A percentile compares a stretch with the other conserved stretches of the same genome.
Conservation (phyloP, 2,888 invertebrate genomes). For the Allygus modestus region DNA sequence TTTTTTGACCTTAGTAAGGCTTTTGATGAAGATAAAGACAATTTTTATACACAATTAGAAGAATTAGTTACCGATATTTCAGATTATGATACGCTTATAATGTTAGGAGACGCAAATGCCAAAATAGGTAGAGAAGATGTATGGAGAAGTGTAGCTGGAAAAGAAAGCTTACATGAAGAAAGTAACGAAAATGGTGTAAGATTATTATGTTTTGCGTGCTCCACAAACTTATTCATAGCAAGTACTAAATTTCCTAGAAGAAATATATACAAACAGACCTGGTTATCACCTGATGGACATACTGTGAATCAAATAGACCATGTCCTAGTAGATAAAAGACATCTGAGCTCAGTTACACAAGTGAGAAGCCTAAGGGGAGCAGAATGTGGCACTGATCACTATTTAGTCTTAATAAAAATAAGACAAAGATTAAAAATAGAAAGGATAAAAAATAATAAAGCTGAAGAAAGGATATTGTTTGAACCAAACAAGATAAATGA, state of each 20-base stretch:
- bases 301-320: constrained; percentile 63
- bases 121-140: constrained; percentile 67
- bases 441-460: background rate
- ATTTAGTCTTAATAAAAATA: constrained; percentile 46
- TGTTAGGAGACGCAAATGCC: constrained; percentile 68
- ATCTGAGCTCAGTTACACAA: constrained; percentile 36
- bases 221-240: background rate
- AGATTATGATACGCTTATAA: constrained; percentile 65
- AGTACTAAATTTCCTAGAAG: constrained; percentile 27
- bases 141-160: constrained; percentile 66
- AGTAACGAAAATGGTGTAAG: constrained; percentile 57
- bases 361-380: constrained; percentile 61
- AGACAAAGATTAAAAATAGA: constrained; percentile 40
- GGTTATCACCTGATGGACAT: constrained; percentile 64
- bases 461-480: constrained; percentile 11
- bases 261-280: constrained; percentile 47
- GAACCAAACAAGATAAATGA: constrained; percentile 13
- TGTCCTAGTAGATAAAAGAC: constrained; percentile 58
- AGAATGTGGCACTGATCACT: constrained; percentile 60
- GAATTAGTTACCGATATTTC: constrained; percentile 61
- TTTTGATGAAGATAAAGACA: constrained; percentile 66
- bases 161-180: constrained; percentile 63
- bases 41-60: constrained; percentile 67
- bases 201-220: constrained; percentile 15
- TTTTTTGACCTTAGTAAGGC: too few relatives aligned